Base-by-base conservation (phyloP, 2,888 invertebrate species). In the Eulithis prunata region DNA sequence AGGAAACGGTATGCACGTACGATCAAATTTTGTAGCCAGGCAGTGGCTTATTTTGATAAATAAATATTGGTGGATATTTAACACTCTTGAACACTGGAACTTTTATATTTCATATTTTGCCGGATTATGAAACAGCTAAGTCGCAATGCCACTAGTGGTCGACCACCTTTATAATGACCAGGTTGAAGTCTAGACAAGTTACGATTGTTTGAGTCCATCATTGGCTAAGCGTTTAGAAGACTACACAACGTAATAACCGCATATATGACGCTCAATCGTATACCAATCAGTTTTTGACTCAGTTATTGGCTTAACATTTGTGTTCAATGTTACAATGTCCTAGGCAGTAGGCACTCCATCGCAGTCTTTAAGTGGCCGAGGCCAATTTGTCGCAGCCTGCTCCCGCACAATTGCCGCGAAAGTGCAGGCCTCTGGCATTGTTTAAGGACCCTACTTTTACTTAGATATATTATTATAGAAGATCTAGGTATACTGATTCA, bases 301-400 rank as follows among this genome's bases (percentile, higher is more conserved):
- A 7, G 58, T 55, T 10, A 3, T n/a, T 4, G 11, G n/a, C 36
- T 11, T 28, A 11, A 28, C 11, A 11, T 45, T 32, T n/a, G 28
- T 53, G 56, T 67, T 63, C 53, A 12, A 6, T 32, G 11, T 47
- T 53, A 36, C 11, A 46, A 21, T 49, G 49, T 57, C 10, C 14
- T 51, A 49, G 52, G 61, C 68, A 72, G 75, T 72, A 67, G 72
- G 75, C 74, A 67, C 71, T 66, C 75, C 59, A 75, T 76, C 73
- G 75, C 70, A 78, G 76, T 79, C 82, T 81, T 79, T 80, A 80
- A 76, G 78, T 74, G 83, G 84, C 79, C 83, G 77, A 81, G 78
- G 82, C 86, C 80, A 78, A 86, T 87, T 86, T 75, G 74, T 75
- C 75, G 78, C 87, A 88, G 84, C 71, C 70, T 64, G 65, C 62